Evolutionary conservation across 2,888 invertebrate genomes (phyloP), one percentile per base, ranked within the genome.

Genomic region (Brachyopa scutellaris): DNA sequence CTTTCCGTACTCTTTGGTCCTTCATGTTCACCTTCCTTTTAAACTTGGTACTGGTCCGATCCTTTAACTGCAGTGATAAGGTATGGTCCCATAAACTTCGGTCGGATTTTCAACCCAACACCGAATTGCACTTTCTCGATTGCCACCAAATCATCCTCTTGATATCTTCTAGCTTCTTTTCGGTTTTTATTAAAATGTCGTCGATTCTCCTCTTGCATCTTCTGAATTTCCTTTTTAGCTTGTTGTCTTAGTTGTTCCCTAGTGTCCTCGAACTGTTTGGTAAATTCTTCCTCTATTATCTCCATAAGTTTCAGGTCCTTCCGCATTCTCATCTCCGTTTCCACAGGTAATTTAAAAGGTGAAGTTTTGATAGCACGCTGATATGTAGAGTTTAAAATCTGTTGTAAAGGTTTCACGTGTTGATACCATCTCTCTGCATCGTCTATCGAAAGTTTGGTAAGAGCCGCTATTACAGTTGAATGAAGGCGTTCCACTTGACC

Each of bases 61-160:
- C 49, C 84, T 85, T 15, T 62, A 2, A 67, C 17, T 15, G 62
- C 47, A 8, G 36, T 72, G 15, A 88, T 76, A 19, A 79, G 67
- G 66, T 88, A 88, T 5, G 29, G 29, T 29, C 5, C 29, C 29
- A 29, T 29, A 29, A 29, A 29, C 9, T 29, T 29, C 29, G 29
- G 5, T 29, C 29, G 1, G 86, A n/a, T n/a, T n/a, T n/a, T n/a
- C n/a, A n/a, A n/a, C n/a, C n/a, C n/a, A n/a, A n/a, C n/a, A n/a
- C n/a, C 88, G 67, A 87, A 87, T 59, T 89, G 88, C 0, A 88
- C 88, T 19, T 88, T 72, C 69, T 88, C 86, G 9, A 88, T 88
- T 1, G 87, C 72, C 7, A 82, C 72, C 17, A 79, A 17, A 33
- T 76, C 77, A 19, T 77, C 83, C 42, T 77, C 31, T 21, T 59